These are phyloP conservation scores for Margaritifera margaritifera DNA, from an alignment of 2,888 invertebrate species.

Conservation along the genomic window DNA sequence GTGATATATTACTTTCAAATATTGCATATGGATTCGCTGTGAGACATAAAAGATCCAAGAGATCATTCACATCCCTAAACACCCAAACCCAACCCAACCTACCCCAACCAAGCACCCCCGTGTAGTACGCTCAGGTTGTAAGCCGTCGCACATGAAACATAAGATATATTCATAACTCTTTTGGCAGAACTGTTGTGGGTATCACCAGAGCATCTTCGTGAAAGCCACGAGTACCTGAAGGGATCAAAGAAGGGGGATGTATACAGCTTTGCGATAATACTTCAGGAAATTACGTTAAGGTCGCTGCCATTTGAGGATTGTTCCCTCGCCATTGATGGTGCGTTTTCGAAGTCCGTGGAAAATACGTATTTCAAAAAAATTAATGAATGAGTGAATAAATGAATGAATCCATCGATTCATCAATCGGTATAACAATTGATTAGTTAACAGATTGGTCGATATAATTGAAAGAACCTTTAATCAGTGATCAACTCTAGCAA, in stretches of 20 bases:
- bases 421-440: no score
- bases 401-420: no score
- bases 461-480: no score
- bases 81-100: no score
- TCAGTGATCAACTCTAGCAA: no score
- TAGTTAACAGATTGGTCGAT: no score
- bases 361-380: no score
- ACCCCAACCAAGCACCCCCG: neutral
- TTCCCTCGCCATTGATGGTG: slow-evolving; percentile 32
- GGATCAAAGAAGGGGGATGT: slow-evolving; percentile 75
- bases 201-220: slow-evolving; percentile 83
- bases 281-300: slow-evolving; percentile 78
- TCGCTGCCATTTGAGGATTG: slow-evolving; percentile 70
- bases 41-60: no score
- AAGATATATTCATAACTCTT: neutral
- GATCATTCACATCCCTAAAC: no score
- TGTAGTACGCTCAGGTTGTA: neutral
- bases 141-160: neutral
- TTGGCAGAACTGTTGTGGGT: slow-evolving; percentile 89
- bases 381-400: no score
- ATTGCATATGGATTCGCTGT: no score
- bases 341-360: neutral
- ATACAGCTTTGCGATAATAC: slow-evolving; percentile 90
- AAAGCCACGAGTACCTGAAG: slow-evolving; percentile 1
- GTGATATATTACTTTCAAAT: no score